phyloP scores from a whole-genome alignment of 2,797 vertebrate species.

The Gallirallus australis region DNA sequence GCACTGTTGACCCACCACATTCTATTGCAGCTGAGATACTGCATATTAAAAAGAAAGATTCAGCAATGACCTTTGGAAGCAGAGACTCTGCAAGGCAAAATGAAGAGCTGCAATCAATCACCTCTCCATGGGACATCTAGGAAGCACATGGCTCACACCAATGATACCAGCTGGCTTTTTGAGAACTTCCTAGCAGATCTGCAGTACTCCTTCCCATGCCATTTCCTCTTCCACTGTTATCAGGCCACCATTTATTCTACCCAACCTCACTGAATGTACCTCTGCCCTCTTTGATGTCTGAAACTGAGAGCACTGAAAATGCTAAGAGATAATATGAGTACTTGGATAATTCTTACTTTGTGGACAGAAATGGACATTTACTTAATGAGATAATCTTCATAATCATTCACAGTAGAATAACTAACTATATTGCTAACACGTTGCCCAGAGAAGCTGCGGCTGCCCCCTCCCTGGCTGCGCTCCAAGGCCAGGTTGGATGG shows the following conservation, averaged over 20 bases:
- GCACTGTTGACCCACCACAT: neutral
- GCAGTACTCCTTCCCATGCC: neutral
- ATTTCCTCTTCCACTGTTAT: neutral
- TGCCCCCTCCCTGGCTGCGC: no score
- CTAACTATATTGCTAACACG: neutral
- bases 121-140: neutral
- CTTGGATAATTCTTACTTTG: neutral
- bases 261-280: neutral
- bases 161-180: neutral
- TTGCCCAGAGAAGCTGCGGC: no score
- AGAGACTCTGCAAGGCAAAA: neutral
- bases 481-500: no score
- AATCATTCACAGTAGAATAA: neutral
- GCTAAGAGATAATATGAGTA: neutral
- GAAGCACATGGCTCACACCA: neutral
- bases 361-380: neutral
- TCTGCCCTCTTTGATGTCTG: neutral
- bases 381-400: neutral
- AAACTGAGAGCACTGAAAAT: neutral
- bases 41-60: neutral
- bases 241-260: neutral
- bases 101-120: neutral
- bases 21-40: neutral
- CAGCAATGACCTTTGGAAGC: neutral
- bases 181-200: neutral